These are phyloP conservation scores for Corythaixoides concolor DNA, from an alignment of 2,113 vertebrate species.

Conservation along the genomic window DNA sequence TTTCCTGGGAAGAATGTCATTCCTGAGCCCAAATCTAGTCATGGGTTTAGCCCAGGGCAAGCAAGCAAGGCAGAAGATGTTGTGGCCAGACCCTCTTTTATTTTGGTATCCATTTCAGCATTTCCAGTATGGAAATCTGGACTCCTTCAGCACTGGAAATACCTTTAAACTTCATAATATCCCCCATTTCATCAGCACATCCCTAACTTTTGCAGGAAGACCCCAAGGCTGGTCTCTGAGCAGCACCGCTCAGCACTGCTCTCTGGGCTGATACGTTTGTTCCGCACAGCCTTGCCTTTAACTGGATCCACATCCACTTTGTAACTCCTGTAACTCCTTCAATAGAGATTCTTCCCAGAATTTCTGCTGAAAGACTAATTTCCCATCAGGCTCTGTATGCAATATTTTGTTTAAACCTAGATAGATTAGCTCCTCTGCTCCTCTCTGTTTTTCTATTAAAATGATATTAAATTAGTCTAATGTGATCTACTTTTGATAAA, in stretches of 20 bases:
- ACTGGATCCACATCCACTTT: background rate
- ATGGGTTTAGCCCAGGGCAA: background rate
- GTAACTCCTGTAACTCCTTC: background rate
- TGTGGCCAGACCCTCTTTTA: background rate
- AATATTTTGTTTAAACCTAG: constrained; percentile 47
- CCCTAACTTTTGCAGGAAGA: background rate
- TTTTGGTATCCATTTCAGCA: background rate
- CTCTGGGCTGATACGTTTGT: background rate
- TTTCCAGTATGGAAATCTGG: background rate
- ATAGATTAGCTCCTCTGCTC: constrained; percentile 34
- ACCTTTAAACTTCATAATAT: background rate
- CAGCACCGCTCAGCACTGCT: background rate
- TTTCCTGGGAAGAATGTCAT: background rate
- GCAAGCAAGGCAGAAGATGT: rapidly evolving
- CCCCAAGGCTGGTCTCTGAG: background rate
- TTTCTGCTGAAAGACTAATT: background rate
- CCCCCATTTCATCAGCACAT: background rate
- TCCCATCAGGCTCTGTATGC: constrained; percentile 20
- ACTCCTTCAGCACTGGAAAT: background rate
- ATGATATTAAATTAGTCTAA: constrained; percentile 56
- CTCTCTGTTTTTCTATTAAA: constrained; percentile 47
- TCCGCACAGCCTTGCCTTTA: background rate
- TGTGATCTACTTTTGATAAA: constrained; percentile 46
- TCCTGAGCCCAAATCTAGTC: background rate
- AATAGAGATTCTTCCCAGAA: background rate